phyloP scores from a whole-genome alignment of 2,888 invertebrate genomes.

The Ophion ventricosus region DNA sequence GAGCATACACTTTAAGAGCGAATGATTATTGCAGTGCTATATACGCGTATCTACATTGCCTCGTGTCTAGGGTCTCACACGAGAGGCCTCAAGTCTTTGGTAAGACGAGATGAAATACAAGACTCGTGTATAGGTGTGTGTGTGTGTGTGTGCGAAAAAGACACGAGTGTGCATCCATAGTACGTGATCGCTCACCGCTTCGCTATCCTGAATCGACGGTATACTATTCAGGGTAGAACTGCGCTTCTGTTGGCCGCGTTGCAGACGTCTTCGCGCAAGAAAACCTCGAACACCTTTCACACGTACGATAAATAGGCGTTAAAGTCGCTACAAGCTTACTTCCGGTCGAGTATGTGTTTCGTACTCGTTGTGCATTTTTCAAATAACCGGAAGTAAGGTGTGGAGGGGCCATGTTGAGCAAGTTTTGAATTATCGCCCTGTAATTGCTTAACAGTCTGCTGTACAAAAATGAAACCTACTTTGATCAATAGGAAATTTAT shows the following conservation, averaged over 20 bases:
- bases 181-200: constrained; percentile 69
- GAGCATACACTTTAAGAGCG: constrained; percentile 14
- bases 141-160: not conserved
- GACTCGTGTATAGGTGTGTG: constrained; percentile 12
- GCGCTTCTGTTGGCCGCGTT: constrained; percentile 67
- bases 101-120: constrained; percentile 62
- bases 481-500: too few relatives aligned
- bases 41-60: not conserved
- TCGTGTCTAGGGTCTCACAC: constrained; percentile 16
- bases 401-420: too few relatives aligned
- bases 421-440: too few relatives aligned
- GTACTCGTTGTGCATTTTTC: too few relatives aligned
- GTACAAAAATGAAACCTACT: too few relatives aligned
- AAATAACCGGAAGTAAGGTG: too few relatives aligned
- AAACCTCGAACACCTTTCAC: constrained; percentile 76
- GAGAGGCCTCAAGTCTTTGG: constrained; percentile 39
- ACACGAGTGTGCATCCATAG: not conserved
- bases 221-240: constrained; percentile 72
- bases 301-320: constrained; percentile 9
- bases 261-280: constrained; percentile 73
- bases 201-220: constrained; percentile 73
- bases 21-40: not conserved
- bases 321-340: constrained; percentile 4
- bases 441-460: too few relatives aligned
- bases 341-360: not conserved